A percentile compares a stretch with the other conserved stretches of the same genome.
These are phyloP conservation scores for Sinocyclocheilus maitianheensis DNA, from an alignment of 2,113 vertebrate genomes.

Conservation along the genomic window DNA sequence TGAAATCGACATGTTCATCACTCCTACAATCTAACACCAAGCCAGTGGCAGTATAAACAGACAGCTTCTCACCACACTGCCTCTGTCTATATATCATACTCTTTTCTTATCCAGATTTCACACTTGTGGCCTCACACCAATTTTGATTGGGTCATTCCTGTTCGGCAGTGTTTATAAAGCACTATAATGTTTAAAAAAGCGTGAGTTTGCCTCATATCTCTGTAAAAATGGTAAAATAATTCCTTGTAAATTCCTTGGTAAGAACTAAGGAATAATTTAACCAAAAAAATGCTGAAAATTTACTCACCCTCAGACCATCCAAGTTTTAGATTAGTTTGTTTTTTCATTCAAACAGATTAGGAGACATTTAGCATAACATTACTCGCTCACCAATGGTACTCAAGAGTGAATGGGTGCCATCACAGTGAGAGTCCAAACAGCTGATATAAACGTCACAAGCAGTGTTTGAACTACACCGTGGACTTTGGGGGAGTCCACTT, in stretches of 20 bases:
- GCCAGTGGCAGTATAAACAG: constrained; percentile 30
- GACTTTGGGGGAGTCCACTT: no score
- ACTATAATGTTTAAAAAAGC: neutral
- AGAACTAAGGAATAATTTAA: neutral
- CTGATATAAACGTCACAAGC: no score
- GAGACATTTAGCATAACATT: neutral
- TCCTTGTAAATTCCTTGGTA: neutral
- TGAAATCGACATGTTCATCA: constrained; percentile 32
- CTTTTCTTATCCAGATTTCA: neutral
- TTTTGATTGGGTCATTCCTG: neutral
- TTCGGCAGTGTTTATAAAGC: neutral
- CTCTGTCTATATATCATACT: constrained; percentile 27
- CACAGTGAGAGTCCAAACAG: neutral
- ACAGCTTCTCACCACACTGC: constrained; percentile 33
- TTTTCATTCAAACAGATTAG: neutral
- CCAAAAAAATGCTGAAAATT: neutral
- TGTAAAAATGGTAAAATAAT: neutral
- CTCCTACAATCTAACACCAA: constrained; percentile 37
- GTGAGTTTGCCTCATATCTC: neutral
- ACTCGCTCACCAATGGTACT: neutral
- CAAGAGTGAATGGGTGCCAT: neutral
- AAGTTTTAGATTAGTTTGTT: neutral
- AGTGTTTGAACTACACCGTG: no score
- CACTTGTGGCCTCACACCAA: neutral
- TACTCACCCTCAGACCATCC: neutral